Evolutionary conservation across 2,888 invertebrate genomes (phyloP), one percentile per base, ranked within the genome.

Genomic region (Stenodema calcarata): DNA sequence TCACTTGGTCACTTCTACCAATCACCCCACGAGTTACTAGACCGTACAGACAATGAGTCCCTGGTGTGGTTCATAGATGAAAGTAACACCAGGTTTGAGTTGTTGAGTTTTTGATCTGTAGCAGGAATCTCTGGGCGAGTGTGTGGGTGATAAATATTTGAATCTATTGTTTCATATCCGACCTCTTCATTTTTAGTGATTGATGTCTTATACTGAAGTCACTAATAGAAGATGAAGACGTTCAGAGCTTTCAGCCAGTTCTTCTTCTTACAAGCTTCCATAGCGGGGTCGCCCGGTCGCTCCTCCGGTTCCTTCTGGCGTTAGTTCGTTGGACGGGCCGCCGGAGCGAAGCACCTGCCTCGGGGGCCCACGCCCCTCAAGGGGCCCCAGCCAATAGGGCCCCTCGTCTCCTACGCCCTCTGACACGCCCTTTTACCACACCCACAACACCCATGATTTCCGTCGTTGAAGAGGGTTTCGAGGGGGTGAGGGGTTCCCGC

Each of bases 391-490:
- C 81, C 84, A 84, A 84, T 84, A 18, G 84, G 84, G 73, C 44
- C 84, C 84, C 84, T 27, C n/a, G n/a, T 14, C 28, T 18, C 35
- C 9, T 44, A 27, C 81, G 81, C 86, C 86, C 79, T 35, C 44
- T n/a, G 73, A 70, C 86, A 86, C 86, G 86, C 86, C 86, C 80
- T 54, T 62, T 44, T 35, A 69, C n/a, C 86, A 86, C 86, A 75
- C 86, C 86, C 86, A 81, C 80, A 79, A 86, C 82, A 79, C 41
- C 62, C 86, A 86, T 86, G 86, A 79, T 79, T 82, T 84, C 50
- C 80, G 27, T 30, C 73, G 69, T 69, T n/a, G 35, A 0, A 69
- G 18, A 12, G 35, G 69, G 62, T 14, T 42, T 41, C 30, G 28
- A 18, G 28, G 18, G 30, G 9, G 16, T 41, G 28, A 14, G 18